These are phyloP conservation scores for Crenichthys baileyi DNA, from an alignment of 2,797 vertebrate species.

Conservation along the genomic window DNA sequence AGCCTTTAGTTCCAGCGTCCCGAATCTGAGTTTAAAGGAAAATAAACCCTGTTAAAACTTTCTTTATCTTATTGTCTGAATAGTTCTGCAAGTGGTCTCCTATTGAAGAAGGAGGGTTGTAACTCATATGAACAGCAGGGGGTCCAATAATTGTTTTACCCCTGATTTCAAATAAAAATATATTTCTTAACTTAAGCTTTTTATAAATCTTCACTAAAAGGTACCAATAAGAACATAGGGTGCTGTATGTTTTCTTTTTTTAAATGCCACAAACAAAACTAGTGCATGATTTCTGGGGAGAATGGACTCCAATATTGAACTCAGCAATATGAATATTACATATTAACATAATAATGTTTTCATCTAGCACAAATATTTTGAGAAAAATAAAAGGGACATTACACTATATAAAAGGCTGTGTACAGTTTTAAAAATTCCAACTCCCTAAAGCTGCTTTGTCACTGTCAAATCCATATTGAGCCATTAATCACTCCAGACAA, in stretches of 20 bases:
- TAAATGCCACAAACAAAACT: not conserved
- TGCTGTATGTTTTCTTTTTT: not conserved
- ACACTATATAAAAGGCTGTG: not conserved
- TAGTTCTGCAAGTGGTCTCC: too few species aligned
- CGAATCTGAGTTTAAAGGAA: too few species aligned
- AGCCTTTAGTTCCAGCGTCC: too few species aligned
- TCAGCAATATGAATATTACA: not conserved
- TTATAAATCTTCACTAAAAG: not conserved
- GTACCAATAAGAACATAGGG: not conserved
- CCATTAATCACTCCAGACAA: constrained; percentile 11
- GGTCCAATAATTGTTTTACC: not conserved
- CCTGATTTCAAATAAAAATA: not conserved
- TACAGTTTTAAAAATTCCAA: not conserved
- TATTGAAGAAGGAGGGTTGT: too few species aligned
- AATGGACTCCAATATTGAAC: not conserved
- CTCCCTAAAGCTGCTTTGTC: not conserved
- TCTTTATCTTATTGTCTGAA: too few species aligned
- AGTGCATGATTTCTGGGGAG: not conserved
- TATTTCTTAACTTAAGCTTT: not conserved
- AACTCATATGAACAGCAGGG: too few species aligned
- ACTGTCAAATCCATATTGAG: constrained; percentile 5
- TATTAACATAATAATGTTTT: not conserved
- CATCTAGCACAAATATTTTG: too few species aligned
- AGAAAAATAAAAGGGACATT: not conserved
- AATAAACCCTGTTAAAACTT: too few species aligned